Percentiles rank a stretch among this genome's conserved stretches.
Conservation (phyloP, 2,113 vertebrate species). For the Cheirogaleus medius region DNA sequence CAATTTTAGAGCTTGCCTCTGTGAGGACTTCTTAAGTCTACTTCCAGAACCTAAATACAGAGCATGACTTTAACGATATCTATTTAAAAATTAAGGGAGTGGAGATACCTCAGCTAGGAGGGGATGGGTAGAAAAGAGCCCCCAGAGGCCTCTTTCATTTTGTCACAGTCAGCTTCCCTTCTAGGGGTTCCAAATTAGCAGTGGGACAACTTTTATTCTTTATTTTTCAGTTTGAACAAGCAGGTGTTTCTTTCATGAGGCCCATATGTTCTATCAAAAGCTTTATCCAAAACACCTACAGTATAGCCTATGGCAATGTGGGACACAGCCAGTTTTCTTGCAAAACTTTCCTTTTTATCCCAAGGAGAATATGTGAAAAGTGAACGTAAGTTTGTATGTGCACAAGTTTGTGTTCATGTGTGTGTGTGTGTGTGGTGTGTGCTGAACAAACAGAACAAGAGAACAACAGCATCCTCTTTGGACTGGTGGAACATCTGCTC, state of each 20-base stretch:
- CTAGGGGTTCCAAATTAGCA: constrained; percentile 50
- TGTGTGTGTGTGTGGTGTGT: background rate
- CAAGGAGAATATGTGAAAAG: background rate
- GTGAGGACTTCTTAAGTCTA: background rate
- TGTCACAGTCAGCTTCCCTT: constrained; percentile 46
- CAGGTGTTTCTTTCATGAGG: constrained; percentile 67
- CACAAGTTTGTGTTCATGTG: background rate
- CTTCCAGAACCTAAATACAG: background rate
- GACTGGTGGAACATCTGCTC: background rate
- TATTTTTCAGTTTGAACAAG: constrained; percentile 59
- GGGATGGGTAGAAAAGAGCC: background rate
- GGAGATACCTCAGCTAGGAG: background rate
- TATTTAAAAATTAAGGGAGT: constrained; percentile 14
- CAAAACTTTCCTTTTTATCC: constrained; percentile 47
- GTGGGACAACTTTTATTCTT: constrained; percentile 52
- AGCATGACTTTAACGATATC: background rate
- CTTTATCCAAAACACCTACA: constrained; percentile 44
- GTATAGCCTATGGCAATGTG: constrained; percentile 18
- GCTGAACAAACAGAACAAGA: background rate
- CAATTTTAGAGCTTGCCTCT: background rate
- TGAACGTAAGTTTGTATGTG: background rate
- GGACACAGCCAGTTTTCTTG: background rate
- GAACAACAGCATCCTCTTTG: background rate
- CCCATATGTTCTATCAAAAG: constrained; percentile 43
- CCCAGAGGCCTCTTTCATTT: background rate